Conservation (phyloP, 2,113 vertebrate genomes). For the Gnathonemus echidnorhynchus region DNA sequence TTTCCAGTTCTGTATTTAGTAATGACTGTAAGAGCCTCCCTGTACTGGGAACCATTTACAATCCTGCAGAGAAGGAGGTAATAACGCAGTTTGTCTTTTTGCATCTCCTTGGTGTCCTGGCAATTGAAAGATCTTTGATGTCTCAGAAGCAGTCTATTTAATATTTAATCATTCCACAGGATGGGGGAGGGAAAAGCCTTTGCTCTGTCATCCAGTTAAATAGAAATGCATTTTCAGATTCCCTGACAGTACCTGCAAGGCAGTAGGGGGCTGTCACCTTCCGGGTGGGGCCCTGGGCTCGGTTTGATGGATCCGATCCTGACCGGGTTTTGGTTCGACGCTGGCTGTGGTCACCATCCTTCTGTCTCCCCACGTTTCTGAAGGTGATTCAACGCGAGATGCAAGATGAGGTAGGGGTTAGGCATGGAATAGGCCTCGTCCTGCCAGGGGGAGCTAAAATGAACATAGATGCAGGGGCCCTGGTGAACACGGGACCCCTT, state of each 20-base stretch:
- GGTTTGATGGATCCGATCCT: background rate
- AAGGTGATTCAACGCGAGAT: background rate
- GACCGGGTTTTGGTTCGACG: background rate
- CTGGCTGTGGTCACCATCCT: background rate
- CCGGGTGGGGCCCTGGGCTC: background rate
- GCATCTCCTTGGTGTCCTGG: conserved; percentile 9
- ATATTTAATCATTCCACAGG: conserved; percentile 6
- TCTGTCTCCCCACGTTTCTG: background rate
- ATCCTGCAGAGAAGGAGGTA: background rate
- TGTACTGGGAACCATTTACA: background rate
- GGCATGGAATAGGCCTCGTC: background rate
- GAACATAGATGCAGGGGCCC: background rate
- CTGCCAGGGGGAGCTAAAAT: background rate
- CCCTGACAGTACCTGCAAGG: background rate
- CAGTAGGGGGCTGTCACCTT: background rate
- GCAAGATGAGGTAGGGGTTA: background rate
- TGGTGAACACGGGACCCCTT: background rate
- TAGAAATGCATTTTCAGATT: background rate
- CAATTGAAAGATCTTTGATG: conserved; percentile 13
- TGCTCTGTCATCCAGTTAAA: background rate
- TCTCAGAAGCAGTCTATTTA: background rate
- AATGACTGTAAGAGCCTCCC: background rate
- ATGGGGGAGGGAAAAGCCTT: too few species aligned
- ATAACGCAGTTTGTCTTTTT: background rate
- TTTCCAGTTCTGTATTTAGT: background rate